Conservation (phyloP, 2,797 vertebrate genomes). For the Babyrousa celebensis region DNA sequence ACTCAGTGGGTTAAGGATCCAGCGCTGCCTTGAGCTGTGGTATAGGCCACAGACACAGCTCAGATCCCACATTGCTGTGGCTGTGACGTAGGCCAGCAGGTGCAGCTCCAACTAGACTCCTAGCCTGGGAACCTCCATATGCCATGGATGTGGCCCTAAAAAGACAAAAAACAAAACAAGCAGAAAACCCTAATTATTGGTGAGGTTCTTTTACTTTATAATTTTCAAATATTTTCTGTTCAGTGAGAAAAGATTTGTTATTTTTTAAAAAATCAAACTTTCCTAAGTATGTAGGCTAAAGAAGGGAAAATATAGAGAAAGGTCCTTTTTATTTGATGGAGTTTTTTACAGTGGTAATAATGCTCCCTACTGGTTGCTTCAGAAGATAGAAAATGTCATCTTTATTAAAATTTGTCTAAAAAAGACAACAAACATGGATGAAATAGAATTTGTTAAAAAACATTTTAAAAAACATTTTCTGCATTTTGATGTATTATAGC, state of each 20-base stretch:
- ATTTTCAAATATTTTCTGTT: constrained; percentile 24
- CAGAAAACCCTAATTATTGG: neutral
- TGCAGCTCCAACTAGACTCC: no score
- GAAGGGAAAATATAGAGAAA: neutral
- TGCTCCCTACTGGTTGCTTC: constrained; percentile 40
- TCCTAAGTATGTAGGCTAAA: neutral
- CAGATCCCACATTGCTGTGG: no score
- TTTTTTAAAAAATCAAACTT: neutral
- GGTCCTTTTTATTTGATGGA: neutral
- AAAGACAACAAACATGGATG: constrained; percentile 1
- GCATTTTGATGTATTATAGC: constrained; percentile 17
- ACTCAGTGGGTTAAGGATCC: no score
- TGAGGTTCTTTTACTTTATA: constrained; percentile 19
- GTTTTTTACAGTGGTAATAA: neutral
- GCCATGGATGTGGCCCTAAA: no score
- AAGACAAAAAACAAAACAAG: no score
- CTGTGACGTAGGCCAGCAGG: no score
- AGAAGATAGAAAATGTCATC: neutral
- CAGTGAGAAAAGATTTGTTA: constrained; percentile 11
- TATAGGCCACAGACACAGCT: no score
- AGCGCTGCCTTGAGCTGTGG: no score
- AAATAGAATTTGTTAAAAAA: constrained; percentile 2
- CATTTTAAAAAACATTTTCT: neutral
- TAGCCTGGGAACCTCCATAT: no score
- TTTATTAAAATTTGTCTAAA: constrained; percentile 48